Evolutionary conservation across 2,113 vertebrate species (phyloP).

Genomic region (Saccopteryx leptura): DNA sequence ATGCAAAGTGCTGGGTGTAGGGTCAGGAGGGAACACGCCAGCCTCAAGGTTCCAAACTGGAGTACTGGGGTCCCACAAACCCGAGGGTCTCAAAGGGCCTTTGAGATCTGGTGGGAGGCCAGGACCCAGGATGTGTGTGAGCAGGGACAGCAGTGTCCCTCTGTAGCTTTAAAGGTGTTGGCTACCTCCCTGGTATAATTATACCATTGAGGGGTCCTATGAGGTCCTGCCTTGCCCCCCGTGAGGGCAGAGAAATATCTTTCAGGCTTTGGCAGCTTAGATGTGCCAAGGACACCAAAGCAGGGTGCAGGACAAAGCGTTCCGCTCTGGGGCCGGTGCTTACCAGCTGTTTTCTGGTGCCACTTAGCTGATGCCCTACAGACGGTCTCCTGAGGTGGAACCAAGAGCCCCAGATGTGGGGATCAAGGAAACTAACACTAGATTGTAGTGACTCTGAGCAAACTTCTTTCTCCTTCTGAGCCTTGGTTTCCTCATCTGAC

Average conservation of each 20-base stretch:
- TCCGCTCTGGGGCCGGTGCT: not conserved
- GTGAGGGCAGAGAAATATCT: not conserved
- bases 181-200: not conserved
- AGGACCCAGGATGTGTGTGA: not conserved
- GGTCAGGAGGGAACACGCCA: no score
- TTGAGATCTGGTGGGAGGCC: not conserved
- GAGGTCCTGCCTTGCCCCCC: not conserved
- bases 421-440: not conserved
- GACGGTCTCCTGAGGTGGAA: not conserved
- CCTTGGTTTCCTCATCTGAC: constrained; percentile 21
- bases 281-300: not conserved
- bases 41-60: not conserved
- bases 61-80: not conserved
- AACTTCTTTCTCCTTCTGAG: constrained; percentile 7
- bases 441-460: not conserved
- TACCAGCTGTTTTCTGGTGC: no score
- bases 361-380: not conserved
- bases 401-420: not conserved
- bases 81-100: not conserved
- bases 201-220: not conserved
- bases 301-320: no score
- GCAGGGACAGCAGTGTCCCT: not conserved
- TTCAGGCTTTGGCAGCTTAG: not conserved
- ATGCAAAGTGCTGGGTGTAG: not conserved
- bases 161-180: not conserved